Evolutionary conservation across 2,113 vertebrate species (phyloP).

Genomic region (Percina caprodes): DNA sequence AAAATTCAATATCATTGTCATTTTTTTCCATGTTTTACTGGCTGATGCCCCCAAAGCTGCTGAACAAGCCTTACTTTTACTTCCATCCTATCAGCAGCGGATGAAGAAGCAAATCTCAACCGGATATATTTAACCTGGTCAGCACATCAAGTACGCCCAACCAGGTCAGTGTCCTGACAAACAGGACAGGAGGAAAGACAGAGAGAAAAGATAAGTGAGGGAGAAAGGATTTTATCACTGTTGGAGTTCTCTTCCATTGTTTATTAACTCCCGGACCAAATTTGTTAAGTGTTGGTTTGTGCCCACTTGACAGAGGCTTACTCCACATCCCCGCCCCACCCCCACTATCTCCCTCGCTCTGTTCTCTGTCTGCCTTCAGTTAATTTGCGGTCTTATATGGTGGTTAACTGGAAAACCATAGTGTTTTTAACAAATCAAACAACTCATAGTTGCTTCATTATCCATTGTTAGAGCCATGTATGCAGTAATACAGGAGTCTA

Average conservation of each 20-base stretch:
- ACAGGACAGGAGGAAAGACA: not conserved
- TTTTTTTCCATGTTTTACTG: not conserved
- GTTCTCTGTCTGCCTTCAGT: slow-evolving; percentile 33
- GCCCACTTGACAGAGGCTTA: slow-evolving; percentile 42
- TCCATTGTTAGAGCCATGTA: slow-evolving; percentile 21
- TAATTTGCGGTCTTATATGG: slow-evolving; percentile 19
- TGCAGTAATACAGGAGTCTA: slow-evolving; percentile 2
- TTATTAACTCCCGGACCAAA: slow-evolving; percentile 43
- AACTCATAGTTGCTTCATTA: slow-evolving; percentile 42
- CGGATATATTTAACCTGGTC: slow-evolving; percentile 5
- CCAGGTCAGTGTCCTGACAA: slow-evolving; percentile 18
- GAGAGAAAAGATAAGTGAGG: not conserved
- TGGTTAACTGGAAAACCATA: slow-evolving; percentile 15
- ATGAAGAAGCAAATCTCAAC: not conserved
- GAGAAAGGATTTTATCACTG: not conserved
- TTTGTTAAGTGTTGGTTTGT: slow-evolving; percentile 47
- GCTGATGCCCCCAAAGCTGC: not conserved
- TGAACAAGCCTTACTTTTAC: not conserved
- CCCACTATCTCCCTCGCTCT: not conserved
- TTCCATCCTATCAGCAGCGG: slow-evolving; percentile 3
- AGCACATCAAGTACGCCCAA: not conserved
- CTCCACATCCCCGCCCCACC: slow-evolving; percentile 4
- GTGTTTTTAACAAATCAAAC: slow-evolving; percentile 27
- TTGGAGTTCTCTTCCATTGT: slow-evolving; percentile 23
- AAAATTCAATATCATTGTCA: not conserved